Percentiles rank a stretch among this genome's conserved stretches.
phyloP scores from a whole-genome alignment of 2,888 invertebrate genomes.

The Leucoma salicis region DNA sequence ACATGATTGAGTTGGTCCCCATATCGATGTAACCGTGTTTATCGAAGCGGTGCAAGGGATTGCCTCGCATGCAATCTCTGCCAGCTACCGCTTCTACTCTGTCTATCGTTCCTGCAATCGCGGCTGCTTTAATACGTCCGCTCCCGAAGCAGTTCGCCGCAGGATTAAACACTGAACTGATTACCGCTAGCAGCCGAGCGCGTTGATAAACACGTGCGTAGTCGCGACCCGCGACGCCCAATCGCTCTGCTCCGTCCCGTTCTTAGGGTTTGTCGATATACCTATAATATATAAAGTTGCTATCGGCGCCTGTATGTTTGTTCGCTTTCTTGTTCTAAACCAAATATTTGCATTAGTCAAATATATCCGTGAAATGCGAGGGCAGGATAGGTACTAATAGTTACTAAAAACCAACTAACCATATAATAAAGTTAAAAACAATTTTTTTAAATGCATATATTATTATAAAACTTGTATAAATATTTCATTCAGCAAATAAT shows the following conservation, averaged over 20 bases:
- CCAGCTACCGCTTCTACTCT: constrained; percentile 48
- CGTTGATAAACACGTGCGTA: constrained; percentile 62
- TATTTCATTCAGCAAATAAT: too few relatives aligned
- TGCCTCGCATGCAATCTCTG: constrained; percentile 54
- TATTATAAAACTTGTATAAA: too few relatives aligned
- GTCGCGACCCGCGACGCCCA: constrained; percentile 45
- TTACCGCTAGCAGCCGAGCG: constrained; percentile 46
- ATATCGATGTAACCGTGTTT: constrained; percentile 82
- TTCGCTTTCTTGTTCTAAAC: too few relatives aligned
- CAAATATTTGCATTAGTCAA: too few relatives aligned
- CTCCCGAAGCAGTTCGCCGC: constrained; percentile 60
- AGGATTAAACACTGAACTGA: constrained; percentile 66
- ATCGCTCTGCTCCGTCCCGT: constrained; percentile 19
- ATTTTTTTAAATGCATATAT: too few relatives aligned
- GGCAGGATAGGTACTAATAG: too few relatives aligned
- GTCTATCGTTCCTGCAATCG: constrained; percentile 51
- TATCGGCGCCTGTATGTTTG: too few relatives aligned
- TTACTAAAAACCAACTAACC: too few relatives aligned
- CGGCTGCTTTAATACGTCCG: constrained; percentile 54
- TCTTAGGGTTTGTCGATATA: too few relatives aligned
- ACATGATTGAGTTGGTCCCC: constrained; percentile 51
- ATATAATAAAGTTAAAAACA: too few relatives aligned
- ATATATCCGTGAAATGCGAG: too few relatives aligned
- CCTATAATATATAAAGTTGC: too few relatives aligned
- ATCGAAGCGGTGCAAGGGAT: constrained; percentile 60